Evolutionary conservation across 1,140 invertebrate genomes (phyloP), one percentile per base, ranked within the genome.

Genomic region (Drosophila santomea): DNA sequence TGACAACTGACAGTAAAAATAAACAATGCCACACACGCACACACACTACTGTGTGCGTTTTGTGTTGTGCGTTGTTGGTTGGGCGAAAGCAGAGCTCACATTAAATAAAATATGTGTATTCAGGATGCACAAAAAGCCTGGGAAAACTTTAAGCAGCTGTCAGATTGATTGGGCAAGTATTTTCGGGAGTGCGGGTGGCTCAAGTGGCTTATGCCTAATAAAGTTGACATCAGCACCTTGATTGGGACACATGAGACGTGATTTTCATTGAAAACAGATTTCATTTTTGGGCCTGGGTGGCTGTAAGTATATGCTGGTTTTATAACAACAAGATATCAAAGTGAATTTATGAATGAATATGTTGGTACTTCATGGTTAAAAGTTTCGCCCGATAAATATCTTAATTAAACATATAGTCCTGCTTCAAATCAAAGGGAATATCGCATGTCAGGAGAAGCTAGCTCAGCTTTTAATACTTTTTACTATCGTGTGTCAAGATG

Each of bases 1-100:
- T 88, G 83, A 86, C 83, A 86, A 83, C 79, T 88, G 83, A 88
- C 83, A 88, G 79, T 80, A 77, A 79, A 86, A 73, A 78, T 61
- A 86, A 86, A 86, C 83, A 86, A 82, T 54, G 41, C 28, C 45
- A 62, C 61, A 69, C 39, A 73, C 58, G 55, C 71, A 47, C 59
- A 15, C 52, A 51, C 51, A 72, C 20, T 20, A 20, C 20, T 44
- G 41, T 64, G 23, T 36, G 36, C 57, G 41, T 60, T 28, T 12
- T 38, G 12, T 25, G 23, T 38, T n/a, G n/a, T n/a, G n/a, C n/a
- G n/a, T n/a, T n/a, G 36, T 1, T 14, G 5, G 20, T 7, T 7
- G 25, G 43, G 43, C 47, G 55, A 58, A 62, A 51, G 81, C 52
- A 72, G 69, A 17, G 74, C 62, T 82, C 82, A 88, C 66, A 79